Conservation (phyloP, 2,888 invertebrate genomes). For the Leptopilina myrica region DNA sequence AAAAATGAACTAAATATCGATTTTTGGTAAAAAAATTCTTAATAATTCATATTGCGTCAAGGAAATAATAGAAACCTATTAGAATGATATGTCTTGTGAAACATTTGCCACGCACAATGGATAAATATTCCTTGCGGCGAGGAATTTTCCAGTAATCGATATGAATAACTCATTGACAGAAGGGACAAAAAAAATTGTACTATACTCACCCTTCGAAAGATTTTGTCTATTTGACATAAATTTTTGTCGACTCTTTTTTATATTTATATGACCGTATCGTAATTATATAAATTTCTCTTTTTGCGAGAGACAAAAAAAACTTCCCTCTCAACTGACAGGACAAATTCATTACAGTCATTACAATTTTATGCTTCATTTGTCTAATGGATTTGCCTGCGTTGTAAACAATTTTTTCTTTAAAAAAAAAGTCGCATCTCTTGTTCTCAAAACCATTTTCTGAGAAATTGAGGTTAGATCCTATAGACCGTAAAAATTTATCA, state of each 20-base stretch:
- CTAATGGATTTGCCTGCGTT: too few relatives aligned
- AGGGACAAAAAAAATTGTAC: background rate
- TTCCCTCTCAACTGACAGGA: background rate
- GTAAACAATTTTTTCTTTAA: too few relatives aligned
- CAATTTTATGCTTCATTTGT: too few relatives aligned
- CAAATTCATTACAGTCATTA: background rate
- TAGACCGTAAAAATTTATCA: background rate
- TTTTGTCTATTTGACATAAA: slow-evolving; percentile 13
- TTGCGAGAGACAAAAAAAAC: background rate
- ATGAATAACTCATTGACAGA: background rate
- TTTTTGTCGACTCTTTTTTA: background rate
- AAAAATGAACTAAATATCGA: too few relatives aligned
- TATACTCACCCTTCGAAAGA: background rate
- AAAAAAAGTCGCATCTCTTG: too few relatives aligned
- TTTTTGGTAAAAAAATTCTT: too few relatives aligned
- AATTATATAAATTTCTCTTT: background rate
- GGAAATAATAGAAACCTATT: background rate
- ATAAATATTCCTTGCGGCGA: slow-evolving; percentile 7
- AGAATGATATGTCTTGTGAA: background rate
- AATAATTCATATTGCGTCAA: background rate
- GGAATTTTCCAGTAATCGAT: background rate
- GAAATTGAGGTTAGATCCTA: background rate
- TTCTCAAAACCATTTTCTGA: too few relatives aligned
- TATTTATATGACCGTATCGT: background rate
- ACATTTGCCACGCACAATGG: slow-evolving; percentile 10